Evolutionary conservation across 2,797 vertebrate species (phyloP).

Genomic region (Crypturellus tataupa): DNA sequence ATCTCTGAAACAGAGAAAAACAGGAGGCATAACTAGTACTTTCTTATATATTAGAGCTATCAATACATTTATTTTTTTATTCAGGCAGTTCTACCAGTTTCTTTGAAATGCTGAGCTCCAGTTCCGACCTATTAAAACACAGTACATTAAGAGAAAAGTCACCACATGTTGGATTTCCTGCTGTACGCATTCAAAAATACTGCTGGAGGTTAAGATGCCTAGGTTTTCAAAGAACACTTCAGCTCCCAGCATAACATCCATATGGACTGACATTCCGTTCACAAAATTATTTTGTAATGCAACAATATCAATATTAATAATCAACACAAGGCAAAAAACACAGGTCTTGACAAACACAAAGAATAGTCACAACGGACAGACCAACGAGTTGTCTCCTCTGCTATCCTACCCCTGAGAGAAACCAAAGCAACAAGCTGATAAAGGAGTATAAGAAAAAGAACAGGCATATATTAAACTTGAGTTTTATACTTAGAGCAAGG

Average conservation of each 20-base stretch:
- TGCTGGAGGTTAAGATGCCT: not conserved
- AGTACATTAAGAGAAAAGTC: not conserved
- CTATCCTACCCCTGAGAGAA: not conserved
- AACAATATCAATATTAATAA: not conserved
- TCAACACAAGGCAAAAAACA: not conserved
- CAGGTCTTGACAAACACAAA: not conserved
- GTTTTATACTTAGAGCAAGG: not conserved
- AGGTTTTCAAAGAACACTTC: not conserved
- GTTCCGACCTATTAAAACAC: not conserved
- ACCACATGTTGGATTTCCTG: accelerated
- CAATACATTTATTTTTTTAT: not conserved
- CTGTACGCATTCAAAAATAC: not conserved
- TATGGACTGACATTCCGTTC: not conserved
- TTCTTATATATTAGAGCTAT: not conserved
- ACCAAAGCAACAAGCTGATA: accelerated
- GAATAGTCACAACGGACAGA: not conserved
- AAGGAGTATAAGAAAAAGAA: not conserved
- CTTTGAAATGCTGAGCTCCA: not conserved
- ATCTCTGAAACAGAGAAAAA: conserved; percentile 84
- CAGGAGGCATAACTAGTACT: conserved; percentile 16
- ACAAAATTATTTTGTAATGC: not conserved
- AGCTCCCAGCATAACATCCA: not conserved
- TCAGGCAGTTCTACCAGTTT: not conserved
- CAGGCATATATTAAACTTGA: not conserved
- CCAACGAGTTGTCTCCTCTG: not conserved